Conservation (phyloP, 2,888 invertebrate genomes). For the Argyresthia goedartella region DNA sequence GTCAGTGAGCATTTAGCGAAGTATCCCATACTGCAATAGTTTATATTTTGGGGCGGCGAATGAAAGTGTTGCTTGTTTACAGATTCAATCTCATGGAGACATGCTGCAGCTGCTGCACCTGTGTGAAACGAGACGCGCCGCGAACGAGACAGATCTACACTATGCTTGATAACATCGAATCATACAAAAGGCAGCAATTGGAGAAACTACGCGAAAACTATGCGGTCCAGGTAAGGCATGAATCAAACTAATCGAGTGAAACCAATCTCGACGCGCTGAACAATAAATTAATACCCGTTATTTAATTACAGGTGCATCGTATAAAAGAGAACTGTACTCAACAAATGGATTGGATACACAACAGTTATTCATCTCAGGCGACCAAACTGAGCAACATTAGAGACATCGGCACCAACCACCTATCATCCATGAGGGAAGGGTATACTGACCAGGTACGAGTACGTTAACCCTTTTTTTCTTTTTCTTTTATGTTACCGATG, state of each 20-base stretch:
- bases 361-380: slow-evolving; percentile 90
- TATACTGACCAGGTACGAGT: slow-evolving; percentile 90
- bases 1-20: slow-evolving; percentile 56
- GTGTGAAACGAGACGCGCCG: slow-evolving; percentile 78
- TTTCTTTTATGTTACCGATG: no score
- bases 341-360: slow-evolving; percentile 95
- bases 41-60: neutral
- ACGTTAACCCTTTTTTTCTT: no score
- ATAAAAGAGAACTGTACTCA: slow-evolving; percentile 94
- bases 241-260: no score
- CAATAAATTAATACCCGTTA: neutral
- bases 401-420: slow-evolving; percentile 91
- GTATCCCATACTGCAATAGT: neutral
- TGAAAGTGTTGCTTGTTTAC: slow-evolving; percentile 26
- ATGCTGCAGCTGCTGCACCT: slow-evolving; percentile 84
- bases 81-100: slow-evolving; percentile 80
- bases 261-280: no score
- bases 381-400: slow-evolving; percentile 89
- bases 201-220: slow-evolving; percentile 93
- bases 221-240: slow-evolving; percentile 80
- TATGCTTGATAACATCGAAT: slow-evolving; percentile 91
- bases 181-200: slow-evolving; percentile 89
- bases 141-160: slow-evolving; percentile 87
- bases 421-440: slow-evolving; percentile 89
- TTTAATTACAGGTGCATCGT: slow-evolving; percentile 77